Evolutionary conservation across 2,888 invertebrate species (phyloP).

Genomic region (Pachydiplax longipennis): DNA sequence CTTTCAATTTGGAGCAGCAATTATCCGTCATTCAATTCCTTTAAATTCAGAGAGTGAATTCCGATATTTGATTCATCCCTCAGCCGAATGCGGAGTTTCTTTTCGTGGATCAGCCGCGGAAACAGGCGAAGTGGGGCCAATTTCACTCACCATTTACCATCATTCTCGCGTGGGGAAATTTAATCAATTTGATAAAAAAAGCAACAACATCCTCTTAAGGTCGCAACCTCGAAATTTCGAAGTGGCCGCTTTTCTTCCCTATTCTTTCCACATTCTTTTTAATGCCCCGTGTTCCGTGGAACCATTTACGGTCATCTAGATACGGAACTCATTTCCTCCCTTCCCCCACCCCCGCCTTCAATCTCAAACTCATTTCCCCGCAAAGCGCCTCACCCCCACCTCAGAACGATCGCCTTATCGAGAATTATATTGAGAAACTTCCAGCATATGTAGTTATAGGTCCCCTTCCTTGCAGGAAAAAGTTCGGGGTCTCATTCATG

Average conservation of each 20-base stretch:
- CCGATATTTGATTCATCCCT: too few species aligned
- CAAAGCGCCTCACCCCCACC: background rate
- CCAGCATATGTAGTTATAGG: background rate
- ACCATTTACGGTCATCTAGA: conserved; percentile 33
- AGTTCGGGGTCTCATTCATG: background rate
- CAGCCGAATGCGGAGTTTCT: background rate
- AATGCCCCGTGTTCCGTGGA: background rate
- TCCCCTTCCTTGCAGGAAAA: background rate
- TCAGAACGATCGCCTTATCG: background rate
- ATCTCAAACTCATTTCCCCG: background rate
- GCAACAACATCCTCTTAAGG: conserved; percentile 21
- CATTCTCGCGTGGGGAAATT: background rate
- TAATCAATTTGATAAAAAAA: conserved; percentile 11
- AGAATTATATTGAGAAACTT: background rate
- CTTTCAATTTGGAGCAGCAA: too few species aligned
- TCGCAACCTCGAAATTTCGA: background rate
- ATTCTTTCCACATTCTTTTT: background rate
- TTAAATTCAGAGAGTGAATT: too few species aligned
- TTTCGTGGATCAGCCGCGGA: background rate
- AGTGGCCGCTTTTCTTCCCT: background rate
- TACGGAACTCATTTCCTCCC: conserved; percentile 31
- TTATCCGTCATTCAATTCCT: too few species aligned
- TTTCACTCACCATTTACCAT: background rate
- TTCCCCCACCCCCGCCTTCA: background rate
- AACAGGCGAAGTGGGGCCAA: background rate